Conservation (phyloP, 2,113 vertebrate genomes). For the Rafetus swinhoei region DNA sequence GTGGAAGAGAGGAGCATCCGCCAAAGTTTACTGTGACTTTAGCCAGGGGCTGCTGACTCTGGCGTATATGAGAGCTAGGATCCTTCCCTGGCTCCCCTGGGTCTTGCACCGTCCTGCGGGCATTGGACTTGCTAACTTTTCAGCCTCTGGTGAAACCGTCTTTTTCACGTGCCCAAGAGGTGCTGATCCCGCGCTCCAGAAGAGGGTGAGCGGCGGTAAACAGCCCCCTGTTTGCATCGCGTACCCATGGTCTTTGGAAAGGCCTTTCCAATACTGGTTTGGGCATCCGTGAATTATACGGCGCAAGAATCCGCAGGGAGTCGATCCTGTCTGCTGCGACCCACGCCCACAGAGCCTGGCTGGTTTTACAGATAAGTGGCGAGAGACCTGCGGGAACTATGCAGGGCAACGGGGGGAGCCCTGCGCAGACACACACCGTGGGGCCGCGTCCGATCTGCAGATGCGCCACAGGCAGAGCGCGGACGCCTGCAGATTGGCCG, state of each 20-base stretch:
- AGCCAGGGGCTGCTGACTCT: neutral
- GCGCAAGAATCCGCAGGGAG: neutral
- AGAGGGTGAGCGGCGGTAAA: neutral
- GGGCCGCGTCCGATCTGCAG: too few relatives aligned
- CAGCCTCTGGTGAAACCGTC: neutral
- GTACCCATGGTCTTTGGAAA: neutral
- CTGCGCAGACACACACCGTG: too few relatives aligned
- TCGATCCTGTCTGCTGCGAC: fast-evolving
- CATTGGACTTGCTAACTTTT: neutral
- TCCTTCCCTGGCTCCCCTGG: fast-evolving
- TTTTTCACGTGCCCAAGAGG: neutral
- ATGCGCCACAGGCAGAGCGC: too few relatives aligned
- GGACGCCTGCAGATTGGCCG: fast-evolving
- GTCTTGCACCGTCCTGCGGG: neutral
- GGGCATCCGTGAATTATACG: neutral
- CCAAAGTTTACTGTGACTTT: neutral
- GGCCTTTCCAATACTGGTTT: neutral
- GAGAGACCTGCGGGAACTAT: neutral
- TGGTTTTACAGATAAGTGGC: neutral
- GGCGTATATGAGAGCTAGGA: fast-evolving
- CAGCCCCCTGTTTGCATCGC: neutral
- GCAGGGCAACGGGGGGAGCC: neutral
- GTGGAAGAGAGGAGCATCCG: neutral
- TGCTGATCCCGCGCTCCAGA: neutral
- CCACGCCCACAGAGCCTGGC: neutral